Percentiles rank a stretch among this genome's conserved stretches.
phyloP scores from a whole-genome alignment of 2,113 vertebrate genomes.

The Mystacornis crossleyi region DNA sequence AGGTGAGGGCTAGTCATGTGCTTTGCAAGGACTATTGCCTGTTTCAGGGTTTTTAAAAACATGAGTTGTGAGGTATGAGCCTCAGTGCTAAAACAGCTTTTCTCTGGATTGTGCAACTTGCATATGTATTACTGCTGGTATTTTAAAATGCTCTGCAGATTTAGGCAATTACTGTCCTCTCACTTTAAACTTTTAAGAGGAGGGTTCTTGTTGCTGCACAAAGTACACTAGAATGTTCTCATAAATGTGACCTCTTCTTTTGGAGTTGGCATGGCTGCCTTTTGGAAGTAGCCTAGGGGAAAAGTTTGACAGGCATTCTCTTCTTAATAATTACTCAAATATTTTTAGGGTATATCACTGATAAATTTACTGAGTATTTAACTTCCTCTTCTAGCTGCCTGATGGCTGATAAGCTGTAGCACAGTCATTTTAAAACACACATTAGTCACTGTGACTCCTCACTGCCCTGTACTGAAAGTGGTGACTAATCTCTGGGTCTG shows the following conservation, averaged over 20 bases:
- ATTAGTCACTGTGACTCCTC: constrained; percentile 28
- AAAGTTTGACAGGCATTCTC: background rate
- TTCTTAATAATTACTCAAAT: background rate
- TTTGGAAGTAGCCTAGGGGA: background rate
- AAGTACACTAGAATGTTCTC: background rate
- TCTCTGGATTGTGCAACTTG: background rate
- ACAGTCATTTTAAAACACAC: background rate
- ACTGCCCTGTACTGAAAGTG: background rate
- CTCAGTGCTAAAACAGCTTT: background rate
- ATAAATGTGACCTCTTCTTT: background rate
- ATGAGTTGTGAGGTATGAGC: background rate
- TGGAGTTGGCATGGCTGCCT: background rate
- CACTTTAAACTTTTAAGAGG: background rate
- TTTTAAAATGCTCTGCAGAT: background rate
- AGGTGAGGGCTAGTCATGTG: background rate
- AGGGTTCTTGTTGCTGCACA: background rate
- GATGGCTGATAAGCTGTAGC: background rate
- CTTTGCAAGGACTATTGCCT: background rate
- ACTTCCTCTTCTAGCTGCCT: background rate
- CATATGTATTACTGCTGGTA: background rate
- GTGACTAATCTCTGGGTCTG: constrained; percentile 29
- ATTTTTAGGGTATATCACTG: background rate
- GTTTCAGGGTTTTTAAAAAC: background rate
- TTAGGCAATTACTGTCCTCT: background rate
- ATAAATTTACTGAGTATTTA: background rate